A percentile compares a stretch with the other conserved stretches of the same genome.
These are phyloP conservation scores for Mola mola DNA, from an alignment of 2,113 vertebrate species.

Conservation along the genomic window DNA sequence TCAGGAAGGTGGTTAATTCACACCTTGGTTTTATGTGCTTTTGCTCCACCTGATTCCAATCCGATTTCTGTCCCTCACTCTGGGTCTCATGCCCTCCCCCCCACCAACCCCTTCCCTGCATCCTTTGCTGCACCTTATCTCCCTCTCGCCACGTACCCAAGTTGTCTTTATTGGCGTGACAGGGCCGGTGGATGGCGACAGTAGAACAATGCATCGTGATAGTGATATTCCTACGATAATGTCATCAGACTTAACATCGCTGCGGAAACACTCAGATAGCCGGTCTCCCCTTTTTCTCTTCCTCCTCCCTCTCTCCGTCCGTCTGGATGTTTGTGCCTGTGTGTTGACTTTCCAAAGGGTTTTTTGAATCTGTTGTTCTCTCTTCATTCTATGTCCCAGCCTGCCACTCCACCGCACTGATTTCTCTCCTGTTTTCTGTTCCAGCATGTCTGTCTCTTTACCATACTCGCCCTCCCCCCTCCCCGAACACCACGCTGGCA, in stretches of 20 bases:
- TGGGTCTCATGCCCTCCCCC: not conserved
- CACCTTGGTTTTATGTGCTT: conserved; percentile 48
- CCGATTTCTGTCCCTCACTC: conserved; percentile 39
- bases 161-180: conserved; percentile 78
- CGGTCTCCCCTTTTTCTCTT: conserved; percentile 20
- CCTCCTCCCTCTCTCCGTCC: conserved; percentile 7
- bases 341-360: conserved; percentile 57
- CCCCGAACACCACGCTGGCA: conserved; percentile 59
- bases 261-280: conserved; percentile 47
- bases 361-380: conserved; percentile 63
- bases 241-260: conserved; percentile 62
- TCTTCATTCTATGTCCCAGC: conserved; percentile 36
- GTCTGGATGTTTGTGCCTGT: conserved; percentile 18
- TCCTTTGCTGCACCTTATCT: conserved; percentile 76
- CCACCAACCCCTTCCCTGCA: conserved; percentile 30
- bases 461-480: conserved; percentile 3
- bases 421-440: conserved; percentile 53
- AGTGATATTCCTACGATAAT: conserved; percentile 82
- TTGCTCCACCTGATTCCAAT: conserved; percentile 50
- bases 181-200: conserved; percentile 64
- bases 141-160: conserved; percentile 75
- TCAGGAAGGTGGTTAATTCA: conserved; percentile 40
- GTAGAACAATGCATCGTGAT: conserved; percentile 75
- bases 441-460: conserved; percentile 46
- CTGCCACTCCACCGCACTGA: conserved; percentile 54